These are phyloP conservation scores for Zelostemma sp. DNA, from an alignment of 1,140 invertebrate species.

Conservation along the genomic window DNA sequence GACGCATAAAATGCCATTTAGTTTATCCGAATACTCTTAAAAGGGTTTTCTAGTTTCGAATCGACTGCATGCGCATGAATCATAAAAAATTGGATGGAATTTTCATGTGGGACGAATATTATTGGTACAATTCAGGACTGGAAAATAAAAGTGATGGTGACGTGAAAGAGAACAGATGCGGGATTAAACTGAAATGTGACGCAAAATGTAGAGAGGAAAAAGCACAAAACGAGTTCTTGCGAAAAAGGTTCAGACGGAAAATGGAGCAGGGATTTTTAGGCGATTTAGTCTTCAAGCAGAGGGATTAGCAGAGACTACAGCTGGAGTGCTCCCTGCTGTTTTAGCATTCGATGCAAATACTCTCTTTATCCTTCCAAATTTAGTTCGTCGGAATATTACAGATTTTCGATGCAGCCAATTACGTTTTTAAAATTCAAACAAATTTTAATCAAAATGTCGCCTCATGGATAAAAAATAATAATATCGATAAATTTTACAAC, in stretches of 20 bases:
- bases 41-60: too few species aligned
- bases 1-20: too few species aligned
- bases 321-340: constrained; percentile 6
- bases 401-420: neutral
- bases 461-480: neutral
- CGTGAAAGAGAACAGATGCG: constrained; percentile 22
- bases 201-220: constrained; percentile 19
- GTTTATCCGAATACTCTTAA: too few species aligned
- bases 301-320: constrained; percentile 27
- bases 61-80: too few species aligned
- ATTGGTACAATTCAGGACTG: too few species aligned
- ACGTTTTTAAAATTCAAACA: neutral
- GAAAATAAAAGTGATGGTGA: constrained; percentile 24
- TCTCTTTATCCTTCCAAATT: constrained; percentile 1
- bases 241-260: constrained; percentile 29
- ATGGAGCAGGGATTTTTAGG: constrained; percentile 34
- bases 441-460: neutral
- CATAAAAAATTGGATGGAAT: constrained; percentile 6
- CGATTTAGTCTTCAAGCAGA: constrained; percentile 32
- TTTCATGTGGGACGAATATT: too few species aligned
- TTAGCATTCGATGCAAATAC: constrained; percentile 6
- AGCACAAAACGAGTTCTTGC: constrained; percentile 13
- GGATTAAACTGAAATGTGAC: constrained; percentile 31
- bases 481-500: neutral
- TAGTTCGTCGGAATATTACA: neutral